Evolutionary conservation across 2,797 vertebrate genomes (phyloP).

Genomic region (Craterocephalus amniculus): DNA sequence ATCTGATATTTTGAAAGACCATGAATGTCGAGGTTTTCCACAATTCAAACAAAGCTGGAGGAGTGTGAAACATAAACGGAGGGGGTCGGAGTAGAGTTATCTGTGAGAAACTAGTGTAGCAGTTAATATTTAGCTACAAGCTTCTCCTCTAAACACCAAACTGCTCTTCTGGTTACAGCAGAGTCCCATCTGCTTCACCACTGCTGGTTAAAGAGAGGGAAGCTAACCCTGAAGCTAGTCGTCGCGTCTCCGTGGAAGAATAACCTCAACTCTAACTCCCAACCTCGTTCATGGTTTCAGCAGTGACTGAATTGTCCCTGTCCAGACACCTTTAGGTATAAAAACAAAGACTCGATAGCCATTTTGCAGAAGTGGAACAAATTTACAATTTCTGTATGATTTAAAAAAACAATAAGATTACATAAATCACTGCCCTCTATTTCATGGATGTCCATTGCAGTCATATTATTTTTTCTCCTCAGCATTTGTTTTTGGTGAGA

Average conservation of each 20-base stretch:
- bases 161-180: too few species aligned
- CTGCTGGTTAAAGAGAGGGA: too few species aligned
- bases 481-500: not conserved
- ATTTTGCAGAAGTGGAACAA: not conserved
- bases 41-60: not conserved
- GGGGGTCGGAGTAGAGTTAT: too few species aligned
- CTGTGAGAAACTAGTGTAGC: too few species aligned
- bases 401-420: not conserved
- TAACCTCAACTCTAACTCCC: too few species aligned
- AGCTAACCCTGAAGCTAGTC: too few species aligned
- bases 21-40: not conserved
- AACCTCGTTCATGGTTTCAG: too few species aligned
- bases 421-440: not conserved
- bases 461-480: not conserved
- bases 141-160: too few species aligned
- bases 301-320: not conserved
- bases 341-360: not conserved
- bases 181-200: too few species aligned
- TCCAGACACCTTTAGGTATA: not conserved
- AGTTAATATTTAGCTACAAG: too few species aligned
- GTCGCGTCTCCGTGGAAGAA: too few species aligned
- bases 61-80: not conserved
- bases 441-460: not conserved
- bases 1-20: not conserved
- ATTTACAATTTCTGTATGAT: not conserved